Conservation (phyloP, 2,113 vertebrate species). For the Zosterops hypoxanthus region DNA sequence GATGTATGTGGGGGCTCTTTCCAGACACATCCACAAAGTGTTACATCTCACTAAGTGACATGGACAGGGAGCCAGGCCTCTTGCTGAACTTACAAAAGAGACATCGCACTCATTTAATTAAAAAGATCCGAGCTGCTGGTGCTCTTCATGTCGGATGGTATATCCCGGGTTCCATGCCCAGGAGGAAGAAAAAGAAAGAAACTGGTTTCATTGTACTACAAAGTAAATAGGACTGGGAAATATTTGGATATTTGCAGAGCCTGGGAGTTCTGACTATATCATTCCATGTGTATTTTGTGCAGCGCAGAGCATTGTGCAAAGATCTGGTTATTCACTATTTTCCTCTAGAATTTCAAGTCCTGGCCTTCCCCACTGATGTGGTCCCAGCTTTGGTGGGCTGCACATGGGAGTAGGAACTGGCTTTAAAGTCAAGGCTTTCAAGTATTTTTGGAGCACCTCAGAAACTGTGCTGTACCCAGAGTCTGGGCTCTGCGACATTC, state of each 20-base stretch:
- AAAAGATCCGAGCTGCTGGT: not conserved
- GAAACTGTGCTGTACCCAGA: not conserved
- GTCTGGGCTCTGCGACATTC: not conserved
- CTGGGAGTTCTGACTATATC: not conserved
- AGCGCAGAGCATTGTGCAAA: not conserved
- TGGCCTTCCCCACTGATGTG: rapidly evolving
- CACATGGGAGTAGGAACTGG: not conserved
- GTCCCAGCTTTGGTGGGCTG: not conserved
- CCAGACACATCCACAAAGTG: not conserved
- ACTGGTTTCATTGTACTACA: not conserved
- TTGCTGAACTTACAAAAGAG: slow-evolving; percentile 14
- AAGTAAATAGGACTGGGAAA: not conserved
- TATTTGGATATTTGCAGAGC: not conserved
- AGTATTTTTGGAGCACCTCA: not conserved
- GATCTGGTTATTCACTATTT: not conserved
- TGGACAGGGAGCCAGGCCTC: not conserved
- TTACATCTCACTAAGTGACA: not conserved
- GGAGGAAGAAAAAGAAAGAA: not conserved
- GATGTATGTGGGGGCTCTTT: not conserved
- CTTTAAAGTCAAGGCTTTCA: not conserved
- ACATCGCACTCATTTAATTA: not conserved
- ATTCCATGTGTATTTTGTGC: not conserved
- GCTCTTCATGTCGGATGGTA: rapidly evolving
- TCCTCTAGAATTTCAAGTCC: not conserved
- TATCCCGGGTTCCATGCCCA: not conserved